These are phyloP conservation scores for Drosophila maculinotata DNA, from an alignment of 2,888 invertebrate genomes.

Conservation along the genomic window DNA sequence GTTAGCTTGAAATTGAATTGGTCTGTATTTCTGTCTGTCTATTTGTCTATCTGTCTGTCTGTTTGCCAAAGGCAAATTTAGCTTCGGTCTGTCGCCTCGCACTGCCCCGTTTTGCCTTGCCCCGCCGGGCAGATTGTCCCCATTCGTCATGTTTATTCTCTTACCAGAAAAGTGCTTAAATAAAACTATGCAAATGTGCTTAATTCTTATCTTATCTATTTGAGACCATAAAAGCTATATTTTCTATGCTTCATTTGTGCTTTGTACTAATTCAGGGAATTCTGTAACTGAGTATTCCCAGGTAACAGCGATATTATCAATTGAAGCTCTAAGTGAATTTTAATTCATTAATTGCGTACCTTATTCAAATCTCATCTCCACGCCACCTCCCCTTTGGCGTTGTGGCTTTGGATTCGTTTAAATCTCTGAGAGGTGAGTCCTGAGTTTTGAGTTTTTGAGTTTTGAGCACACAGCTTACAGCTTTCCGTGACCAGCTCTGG, in stretches of 20 bases:
- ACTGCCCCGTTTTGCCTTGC: background rate
- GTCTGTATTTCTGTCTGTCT: background rate
- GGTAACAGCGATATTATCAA: background rate
- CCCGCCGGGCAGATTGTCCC: background rate
- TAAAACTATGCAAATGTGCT: conserved; percentile 1
- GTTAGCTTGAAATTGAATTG: conserved; percentile 2
- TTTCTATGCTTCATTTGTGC: background rate
- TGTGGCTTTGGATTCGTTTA: conserved; percentile 7
- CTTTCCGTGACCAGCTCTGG: no score
- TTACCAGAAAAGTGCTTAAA: background rate
- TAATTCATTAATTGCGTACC: conserved; percentile 9
- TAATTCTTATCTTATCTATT: background rate
- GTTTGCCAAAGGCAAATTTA: conserved; percentile 1
- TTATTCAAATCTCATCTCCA: background rate
- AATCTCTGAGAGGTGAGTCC: conserved; percentile 13
- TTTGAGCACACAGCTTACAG: no score
- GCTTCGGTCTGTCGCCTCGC: conserved; percentile 6
- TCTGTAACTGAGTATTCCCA: background rate
- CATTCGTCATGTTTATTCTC: background rate
- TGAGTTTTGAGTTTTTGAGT: background rate
- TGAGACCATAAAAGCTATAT: no score
- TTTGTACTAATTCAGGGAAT: background rate
- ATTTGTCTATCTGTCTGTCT: background rate
- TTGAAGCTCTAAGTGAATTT: conserved; percentile 3
- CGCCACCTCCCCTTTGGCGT: background rate